Evolutionary conservation across 2,888 invertebrate genomes (phyloP).

Genomic region (Linnaemya tessellans): DNA sequence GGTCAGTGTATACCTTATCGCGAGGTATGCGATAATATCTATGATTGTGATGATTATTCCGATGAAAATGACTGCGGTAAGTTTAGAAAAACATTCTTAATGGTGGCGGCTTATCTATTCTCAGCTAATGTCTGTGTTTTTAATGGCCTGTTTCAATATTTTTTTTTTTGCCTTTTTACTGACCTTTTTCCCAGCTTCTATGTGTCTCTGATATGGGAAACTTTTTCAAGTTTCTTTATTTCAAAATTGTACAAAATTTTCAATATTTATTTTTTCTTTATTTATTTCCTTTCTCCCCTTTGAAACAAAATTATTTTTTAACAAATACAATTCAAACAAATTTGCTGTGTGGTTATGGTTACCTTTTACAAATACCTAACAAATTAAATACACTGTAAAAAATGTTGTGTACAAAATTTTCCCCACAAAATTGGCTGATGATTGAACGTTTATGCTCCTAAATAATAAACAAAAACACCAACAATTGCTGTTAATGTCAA

Average conservation of each 20-base stretch:
- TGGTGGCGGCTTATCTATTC: slow-evolving; percentile 54
- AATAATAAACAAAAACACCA: not conserved
- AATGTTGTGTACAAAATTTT: slow-evolving; percentile 66
- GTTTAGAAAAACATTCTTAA: slow-evolving; percentile 80
- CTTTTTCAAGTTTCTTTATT: slow-evolving; percentile 15
- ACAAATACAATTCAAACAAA: slow-evolving; percentile 53
- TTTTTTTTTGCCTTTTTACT: not conserved
- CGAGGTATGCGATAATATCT: slow-evolving; percentile 86
- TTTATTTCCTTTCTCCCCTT: slow-evolving; percentile 59
- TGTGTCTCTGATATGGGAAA: slow-evolving; percentile 25
- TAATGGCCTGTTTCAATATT: not conserved
- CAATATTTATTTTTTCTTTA: slow-evolving; percentile 74
- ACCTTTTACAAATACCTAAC: slow-evolving; percentile 68
- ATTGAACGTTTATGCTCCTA: not conserved
- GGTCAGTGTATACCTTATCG: slow-evolving; percentile 86
- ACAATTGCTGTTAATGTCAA: slow-evolving; percentile 37
- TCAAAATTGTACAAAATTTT: slow-evolving; percentile 48
- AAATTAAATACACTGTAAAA: slow-evolving; percentile 69
- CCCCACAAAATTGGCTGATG: slow-evolving; percentile 60
- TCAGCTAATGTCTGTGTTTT: not conserved
- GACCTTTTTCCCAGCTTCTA: not conserved
- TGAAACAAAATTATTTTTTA: slow-evolving; percentile 54
- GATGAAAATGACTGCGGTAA: slow-evolving; percentile 92
- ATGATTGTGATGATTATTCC: slow-evolving; percentile 89
- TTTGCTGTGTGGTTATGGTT: slow-evolving; percentile 77